These are phyloP conservation scores for Amblyjoppa fuscipennis DNA, from an alignment of 2,888 invertebrate species.

Conservation along the genomic window DNA sequence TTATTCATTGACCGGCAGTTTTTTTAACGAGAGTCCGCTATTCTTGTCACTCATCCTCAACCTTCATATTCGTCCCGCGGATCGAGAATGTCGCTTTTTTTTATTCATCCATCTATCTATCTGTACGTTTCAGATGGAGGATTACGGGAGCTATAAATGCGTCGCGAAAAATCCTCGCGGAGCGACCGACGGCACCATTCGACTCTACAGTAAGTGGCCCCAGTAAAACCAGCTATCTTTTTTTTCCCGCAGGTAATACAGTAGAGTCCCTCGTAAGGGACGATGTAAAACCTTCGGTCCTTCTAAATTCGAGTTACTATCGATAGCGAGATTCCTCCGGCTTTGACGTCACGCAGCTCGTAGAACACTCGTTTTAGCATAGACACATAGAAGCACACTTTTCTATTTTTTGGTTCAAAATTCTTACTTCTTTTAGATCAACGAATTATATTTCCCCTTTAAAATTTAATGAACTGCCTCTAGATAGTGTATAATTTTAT, in stretches of 20 bases:
- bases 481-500: not conserved
- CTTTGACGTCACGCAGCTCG: not conserved
- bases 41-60: conserved; percentile 49
- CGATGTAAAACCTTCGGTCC: not conserved
- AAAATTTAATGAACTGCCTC: not conserved
- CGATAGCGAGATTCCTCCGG: not conserved
- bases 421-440: not conserved
- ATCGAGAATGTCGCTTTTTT: not conserved
- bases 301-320: not conserved
- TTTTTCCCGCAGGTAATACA: not conserved
- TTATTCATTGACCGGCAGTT: conserved; percentile 53
- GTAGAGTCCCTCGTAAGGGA: not conserved
- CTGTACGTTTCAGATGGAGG: conserved; percentile 87
- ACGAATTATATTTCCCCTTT: not conserved
- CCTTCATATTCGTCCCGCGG: not conserved
- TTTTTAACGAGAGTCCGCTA: conserved; percentile 53
- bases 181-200: conserved; percentile 95
- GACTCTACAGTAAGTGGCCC: conserved; percentile 93
- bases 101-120: conserved; percentile 6
- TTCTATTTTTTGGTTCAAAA: not conserved
- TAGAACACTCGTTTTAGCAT: not conserved
- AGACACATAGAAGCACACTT: not conserved
- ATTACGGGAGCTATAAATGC: conserved; percentile 96
- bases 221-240: conserved; percentile 28
- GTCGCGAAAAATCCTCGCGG: conserved; percentile 96